These are phyloP conservation scores for Lepidotrigona ventralis DNA, from an alignment of 1,140 invertebrate genomes.

Conservation along the genomic window DNA sequence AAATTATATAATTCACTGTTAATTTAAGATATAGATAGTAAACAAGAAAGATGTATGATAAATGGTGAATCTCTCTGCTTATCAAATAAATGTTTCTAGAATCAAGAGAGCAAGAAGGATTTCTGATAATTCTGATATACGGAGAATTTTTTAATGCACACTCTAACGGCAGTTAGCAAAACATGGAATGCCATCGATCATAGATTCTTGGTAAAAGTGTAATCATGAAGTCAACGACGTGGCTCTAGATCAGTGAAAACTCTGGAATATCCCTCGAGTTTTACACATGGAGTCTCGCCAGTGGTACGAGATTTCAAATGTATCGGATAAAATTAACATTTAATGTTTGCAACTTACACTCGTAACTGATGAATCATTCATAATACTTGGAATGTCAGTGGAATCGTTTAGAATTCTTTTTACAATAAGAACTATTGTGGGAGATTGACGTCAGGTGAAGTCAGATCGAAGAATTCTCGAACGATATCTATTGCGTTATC, in stretches of 20 bases:
- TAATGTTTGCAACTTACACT: conserved; percentile 9
- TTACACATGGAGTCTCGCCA: not conserved
- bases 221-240: not conserved
- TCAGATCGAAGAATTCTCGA: no score
- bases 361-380: conserved; percentile 9
- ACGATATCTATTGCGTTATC: no score
- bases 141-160: not conserved
- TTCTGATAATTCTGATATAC: not conserved
- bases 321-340: not conserved
- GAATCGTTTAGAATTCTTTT: not conserved
- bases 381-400: not conserved
- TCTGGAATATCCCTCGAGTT: not conserved
- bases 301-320: not conserved
- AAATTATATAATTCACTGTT: no score
- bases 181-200: not conserved
- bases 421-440: no score
- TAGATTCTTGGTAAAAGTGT: not conserved
- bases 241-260: not conserved
- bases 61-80: not conserved
- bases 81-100: no score
- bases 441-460: no score
- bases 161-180: not conserved
- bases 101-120: not conserved
- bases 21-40: no score
- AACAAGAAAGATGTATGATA: no score